phyloP scores from a whole-genome alignment of 2,113 vertebrate genomes.

The Pachypanchax playfairii region DNA sequence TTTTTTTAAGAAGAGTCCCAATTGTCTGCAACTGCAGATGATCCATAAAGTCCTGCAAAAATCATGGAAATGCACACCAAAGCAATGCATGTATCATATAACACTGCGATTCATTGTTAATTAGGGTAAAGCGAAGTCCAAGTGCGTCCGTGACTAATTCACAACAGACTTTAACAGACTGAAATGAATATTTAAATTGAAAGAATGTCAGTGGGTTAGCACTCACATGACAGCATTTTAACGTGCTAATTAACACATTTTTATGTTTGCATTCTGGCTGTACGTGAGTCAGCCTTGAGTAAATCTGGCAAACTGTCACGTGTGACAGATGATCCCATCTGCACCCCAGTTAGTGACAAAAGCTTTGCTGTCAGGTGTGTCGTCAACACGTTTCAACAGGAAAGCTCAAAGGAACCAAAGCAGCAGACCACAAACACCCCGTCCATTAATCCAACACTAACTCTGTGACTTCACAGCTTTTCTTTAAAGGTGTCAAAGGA shows the following conservation, averaged over 20 bases:
- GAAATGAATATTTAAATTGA: background rate
- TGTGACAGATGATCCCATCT: slow-evolving; percentile 64
- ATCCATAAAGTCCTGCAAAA: background rate
- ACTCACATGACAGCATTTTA: background rate
- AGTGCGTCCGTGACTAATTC: background rate
- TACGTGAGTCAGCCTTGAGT: slow-evolving; percentile 40
- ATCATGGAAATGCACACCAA: background rate
- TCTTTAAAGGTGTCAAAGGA: slow-evolving; percentile 4
- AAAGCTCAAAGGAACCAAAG: slow-evolving; percentile 30
- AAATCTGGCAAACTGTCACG: slow-evolving; percentile 48
- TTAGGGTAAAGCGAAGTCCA: background rate
- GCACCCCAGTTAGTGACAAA: slow-evolving; percentile 58
- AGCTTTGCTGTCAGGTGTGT: slow-evolving; percentile 64
- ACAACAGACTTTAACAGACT: slow-evolving; percentile 7
- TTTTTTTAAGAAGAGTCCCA: slow-evolving; percentile 6
- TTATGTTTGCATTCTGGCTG: slow-evolving; percentile 4
- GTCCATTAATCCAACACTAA: slow-evolving; percentile 16
- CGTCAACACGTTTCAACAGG: slow-evolving; percentile 62
- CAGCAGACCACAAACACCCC: slow-evolving; percentile 21
- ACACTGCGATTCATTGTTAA: background rate
- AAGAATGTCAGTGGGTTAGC: background rate
- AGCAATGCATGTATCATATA: background rate
- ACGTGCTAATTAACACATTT: slow-evolving; percentile 7
- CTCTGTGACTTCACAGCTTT: background rate
- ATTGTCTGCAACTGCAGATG: slow-evolving; percentile 14